Evolutionary conservation across 92 coral and sea anemone species (phyloP).

Genomic region (Palythoa grandis): DNA sequence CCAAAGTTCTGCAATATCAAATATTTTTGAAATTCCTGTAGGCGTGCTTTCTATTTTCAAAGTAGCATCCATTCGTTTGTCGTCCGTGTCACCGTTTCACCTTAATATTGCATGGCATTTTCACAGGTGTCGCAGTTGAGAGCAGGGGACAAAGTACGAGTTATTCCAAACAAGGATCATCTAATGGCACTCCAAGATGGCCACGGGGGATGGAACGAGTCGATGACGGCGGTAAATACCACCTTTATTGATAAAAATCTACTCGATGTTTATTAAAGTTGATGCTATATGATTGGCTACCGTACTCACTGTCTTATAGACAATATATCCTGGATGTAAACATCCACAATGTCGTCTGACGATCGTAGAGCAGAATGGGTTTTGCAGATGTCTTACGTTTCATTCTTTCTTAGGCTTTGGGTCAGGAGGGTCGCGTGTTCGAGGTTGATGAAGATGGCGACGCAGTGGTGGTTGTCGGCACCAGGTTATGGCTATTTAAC

Average conservation of each 20-base stretch:
- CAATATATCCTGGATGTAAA: no score
- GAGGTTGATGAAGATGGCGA: slow-evolving; percentile 74
- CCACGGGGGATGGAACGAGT: slow-evolving; percentile 87
- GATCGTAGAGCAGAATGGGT: no score
- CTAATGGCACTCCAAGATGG: slow-evolving; percentile 75
- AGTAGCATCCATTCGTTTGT: no score
- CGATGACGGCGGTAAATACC: slow-evolving; percentile 60
- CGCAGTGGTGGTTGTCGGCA: slow-evolving; percentile 66
- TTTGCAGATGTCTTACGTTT: background rate
- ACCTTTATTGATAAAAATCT: background rate
- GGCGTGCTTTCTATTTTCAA: no score
- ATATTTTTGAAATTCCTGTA: no score
- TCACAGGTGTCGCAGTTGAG: slow-evolving; percentile 57
- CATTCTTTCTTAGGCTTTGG: slow-evolving; percentile 54
- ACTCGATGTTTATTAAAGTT: background rate
- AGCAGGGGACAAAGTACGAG: slow-evolving; percentile 76
- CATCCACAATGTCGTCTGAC: no score
- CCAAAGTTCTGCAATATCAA: no score
- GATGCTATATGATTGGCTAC: background rate
- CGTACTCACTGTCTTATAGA: background rate
- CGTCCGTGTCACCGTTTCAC: background rate
- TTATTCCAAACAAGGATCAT: slow-evolving; percentile 52
- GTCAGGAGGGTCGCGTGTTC: slow-evolving; percentile 65
- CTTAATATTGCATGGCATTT: background rate
- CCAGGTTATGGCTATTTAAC: slow-evolving; percentile 68